A percentile compares a stretch with the other conserved stretches of the same genome.
phyloP scores from a whole-genome alignment of 2,113 vertebrate species.

The Lonchura striata region DNA sequence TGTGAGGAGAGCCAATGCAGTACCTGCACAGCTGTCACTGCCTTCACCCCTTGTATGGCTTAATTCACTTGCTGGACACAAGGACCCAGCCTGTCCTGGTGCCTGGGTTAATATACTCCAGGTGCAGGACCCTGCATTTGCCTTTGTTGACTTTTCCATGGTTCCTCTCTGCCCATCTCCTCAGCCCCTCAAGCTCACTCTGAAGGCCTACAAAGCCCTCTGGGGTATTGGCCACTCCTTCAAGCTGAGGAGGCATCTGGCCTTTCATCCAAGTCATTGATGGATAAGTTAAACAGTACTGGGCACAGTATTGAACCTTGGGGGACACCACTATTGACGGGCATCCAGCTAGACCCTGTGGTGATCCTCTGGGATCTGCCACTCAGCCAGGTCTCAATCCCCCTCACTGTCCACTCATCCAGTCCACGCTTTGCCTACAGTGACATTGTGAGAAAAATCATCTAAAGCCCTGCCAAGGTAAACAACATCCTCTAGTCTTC shows the following conservation, averaged over 20 bases:
- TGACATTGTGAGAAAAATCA: background rate
- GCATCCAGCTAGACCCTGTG: too few species aligned
- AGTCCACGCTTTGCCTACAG: background rate
- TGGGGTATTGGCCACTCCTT: background rate
- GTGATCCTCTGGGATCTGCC: background rate
- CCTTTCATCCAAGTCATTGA: background rate
- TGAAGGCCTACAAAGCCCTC: background rate
- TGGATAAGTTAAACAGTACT: background rate
- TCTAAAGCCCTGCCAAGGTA: background rate
- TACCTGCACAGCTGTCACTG: background rate
- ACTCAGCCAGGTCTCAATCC: background rate
- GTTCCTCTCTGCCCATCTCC: background rate
- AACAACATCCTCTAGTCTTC: background rate
- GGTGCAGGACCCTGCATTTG: background rate
- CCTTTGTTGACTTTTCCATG: background rate
- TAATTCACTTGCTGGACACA: background rate
- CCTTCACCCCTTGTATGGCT: background rate
- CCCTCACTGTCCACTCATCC: background rate
- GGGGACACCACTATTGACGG: background rate
- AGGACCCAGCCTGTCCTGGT: background rate
- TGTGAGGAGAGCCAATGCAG: background rate
- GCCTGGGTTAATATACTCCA: too few species aligned
- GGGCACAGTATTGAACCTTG: background rate
- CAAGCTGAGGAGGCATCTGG: background rate
- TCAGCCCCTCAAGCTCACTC: background rate